phyloP scores from a whole-genome alignment of 2,113 vertebrate species.

The Tachysurus vachellii region DNA sequence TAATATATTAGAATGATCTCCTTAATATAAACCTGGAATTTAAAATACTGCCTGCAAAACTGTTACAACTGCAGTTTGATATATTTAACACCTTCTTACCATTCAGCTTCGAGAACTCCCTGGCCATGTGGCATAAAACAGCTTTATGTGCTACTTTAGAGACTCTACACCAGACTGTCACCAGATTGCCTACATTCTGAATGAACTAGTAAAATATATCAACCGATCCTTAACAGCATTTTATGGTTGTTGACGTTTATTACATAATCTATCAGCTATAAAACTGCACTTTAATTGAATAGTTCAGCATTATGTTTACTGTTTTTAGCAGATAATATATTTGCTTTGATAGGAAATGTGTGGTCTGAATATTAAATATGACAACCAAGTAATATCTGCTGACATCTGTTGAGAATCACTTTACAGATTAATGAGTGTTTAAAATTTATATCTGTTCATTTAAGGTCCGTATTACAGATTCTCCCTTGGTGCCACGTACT shows the following conservation, averaged over 20 bases:
- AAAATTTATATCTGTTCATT: not conserved
- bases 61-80: not conserved
- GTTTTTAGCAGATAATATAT: not conserved
- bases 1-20: not conserved
- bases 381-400: not conserved
- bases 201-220: not conserved
- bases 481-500: not conserved
- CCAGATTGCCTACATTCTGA: not conserved
- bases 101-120: not conserved
- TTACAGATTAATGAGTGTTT: not conserved
- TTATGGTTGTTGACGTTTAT: not conserved
- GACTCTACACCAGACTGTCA: not conserved
- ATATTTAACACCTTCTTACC: not conserved
- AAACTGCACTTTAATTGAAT: not conserved
- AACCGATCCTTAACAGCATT: not conserved
- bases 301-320: not conserved
- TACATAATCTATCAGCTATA: not conserved
- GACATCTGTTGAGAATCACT: not conserved
- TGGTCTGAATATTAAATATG: not conserved
- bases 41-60: not conserved
- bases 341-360: not conserved
- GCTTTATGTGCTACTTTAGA: not conserved
- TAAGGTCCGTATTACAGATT: not conserved
- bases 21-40: not conserved
- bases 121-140: not conserved